Evolutionary conservation across 35 echinoderm and acorn worm species (phyloP).

Genomic region (Apostichopus japonicus): DNA sequence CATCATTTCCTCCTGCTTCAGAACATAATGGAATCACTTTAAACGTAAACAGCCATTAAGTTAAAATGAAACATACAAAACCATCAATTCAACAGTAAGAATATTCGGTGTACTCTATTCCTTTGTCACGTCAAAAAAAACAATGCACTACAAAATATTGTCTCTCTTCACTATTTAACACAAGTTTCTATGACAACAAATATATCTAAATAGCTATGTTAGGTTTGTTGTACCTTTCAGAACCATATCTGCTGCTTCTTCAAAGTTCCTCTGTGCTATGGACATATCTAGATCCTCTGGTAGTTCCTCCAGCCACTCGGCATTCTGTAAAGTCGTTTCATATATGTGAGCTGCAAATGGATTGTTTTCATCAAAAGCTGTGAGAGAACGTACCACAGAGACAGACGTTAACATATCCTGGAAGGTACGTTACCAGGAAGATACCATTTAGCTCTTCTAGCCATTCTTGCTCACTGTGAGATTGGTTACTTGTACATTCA

Average conservation of each 20-base stretch:
- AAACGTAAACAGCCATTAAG: too few species aligned
- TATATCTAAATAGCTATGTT: not conserved
- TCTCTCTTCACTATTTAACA: too few species aligned
- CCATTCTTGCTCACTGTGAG: too few species aligned
- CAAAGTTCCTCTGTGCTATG: conserved; percentile 99
- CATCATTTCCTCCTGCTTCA: too few species aligned
- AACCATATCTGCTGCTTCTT: conserved; percentile 92
- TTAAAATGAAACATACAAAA: not conserved
- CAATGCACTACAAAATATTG: too few species aligned
- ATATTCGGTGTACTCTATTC: too few species aligned
- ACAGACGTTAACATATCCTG: not conserved
- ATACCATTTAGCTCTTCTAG: too few species aligned
- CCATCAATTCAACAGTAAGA: not conserved
- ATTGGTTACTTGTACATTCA: too few species aligned
- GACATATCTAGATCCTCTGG: conserved; percentile 96
- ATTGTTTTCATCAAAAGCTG: conserved; percentile 46
- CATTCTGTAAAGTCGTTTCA: conserved; percentile 66
- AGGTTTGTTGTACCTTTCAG: conserved; percentile 70
- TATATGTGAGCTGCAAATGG: conserved; percentile 34
- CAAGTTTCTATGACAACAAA: not conserved
- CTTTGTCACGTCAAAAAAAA: too few species aligned
- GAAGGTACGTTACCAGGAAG: too few species aligned
- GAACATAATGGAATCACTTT: too few species aligned
- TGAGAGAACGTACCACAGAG: not conserved
- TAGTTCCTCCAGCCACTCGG: conserved; percentile 88